phyloP scores from a whole-genome alignment of 1,140 invertebrate species.

The Dinoponera quadriceps region DNA sequence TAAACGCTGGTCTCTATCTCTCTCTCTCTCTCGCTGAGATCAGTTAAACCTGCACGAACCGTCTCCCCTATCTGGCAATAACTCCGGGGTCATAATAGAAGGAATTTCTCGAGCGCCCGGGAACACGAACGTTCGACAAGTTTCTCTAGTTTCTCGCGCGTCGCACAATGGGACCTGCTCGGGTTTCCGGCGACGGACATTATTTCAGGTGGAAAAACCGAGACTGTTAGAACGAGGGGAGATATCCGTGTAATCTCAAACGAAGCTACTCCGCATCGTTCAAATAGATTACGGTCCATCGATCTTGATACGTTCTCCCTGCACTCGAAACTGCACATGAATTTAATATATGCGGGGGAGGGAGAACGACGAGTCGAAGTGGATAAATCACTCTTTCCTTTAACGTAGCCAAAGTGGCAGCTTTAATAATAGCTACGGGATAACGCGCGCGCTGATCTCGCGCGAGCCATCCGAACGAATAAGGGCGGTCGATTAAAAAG shows the following conservation, averaged over 20 bases:
- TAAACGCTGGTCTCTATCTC: conserved; percentile 37
- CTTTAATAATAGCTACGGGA: neutral
- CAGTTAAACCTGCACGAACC: conserved; percentile 52
- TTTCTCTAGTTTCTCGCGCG: conserved; percentile 49
- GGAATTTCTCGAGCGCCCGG: conserved; percentile 40
- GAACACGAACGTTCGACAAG: conserved; percentile 62
- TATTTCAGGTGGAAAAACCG: conserved; percentile 27
- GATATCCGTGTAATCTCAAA: conserved; percentile 28
- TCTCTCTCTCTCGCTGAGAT: conserved; percentile 26
- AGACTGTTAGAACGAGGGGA: conserved; percentile 21
- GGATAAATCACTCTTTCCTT: neutral
- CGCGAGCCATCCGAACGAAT: neutral
- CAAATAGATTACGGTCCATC: neutral
- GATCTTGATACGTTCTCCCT: neutral
- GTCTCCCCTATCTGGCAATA: conserved; percentile 56
- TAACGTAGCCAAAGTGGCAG: neutral
- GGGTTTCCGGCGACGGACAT: conserved; percentile 47
- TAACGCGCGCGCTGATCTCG: neutral
- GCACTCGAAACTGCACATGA: neutral
- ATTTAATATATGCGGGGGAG: neutral
- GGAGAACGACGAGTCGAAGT: neutral
- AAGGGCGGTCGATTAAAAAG: conserved; percentile 23
- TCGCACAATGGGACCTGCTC: neutral
- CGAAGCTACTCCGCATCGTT: neutral
- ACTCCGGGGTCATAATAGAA: conserved; percentile 52